Evolutionary conservation across 2,113 vertebrate species (phyloP), one percentile per base, ranked within the genome.

Genomic region (Azemiops feae): DNA sequence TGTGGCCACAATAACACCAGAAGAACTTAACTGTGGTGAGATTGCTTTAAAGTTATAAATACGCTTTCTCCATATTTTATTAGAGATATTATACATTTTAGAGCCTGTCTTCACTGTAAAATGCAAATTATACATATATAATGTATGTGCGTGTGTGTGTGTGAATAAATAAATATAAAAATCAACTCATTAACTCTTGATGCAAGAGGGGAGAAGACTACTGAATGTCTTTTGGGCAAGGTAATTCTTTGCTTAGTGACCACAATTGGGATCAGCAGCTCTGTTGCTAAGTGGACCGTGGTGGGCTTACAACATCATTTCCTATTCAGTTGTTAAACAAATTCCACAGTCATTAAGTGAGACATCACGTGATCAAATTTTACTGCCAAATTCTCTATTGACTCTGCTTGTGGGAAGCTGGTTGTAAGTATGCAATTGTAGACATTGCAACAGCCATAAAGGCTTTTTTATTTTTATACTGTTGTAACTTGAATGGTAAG

Each of bases 11-110:
- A 98, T 99, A 95, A 99, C 99, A 0, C 98, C 99, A 0, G 98
- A 99, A 93, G 99, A 99, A 95, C 98, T 99, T 87, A 99, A 98
- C 97, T 99, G 99, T 96, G 99, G 99, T 99, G 97, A 95, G 98
- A 95, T 88, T 8, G 25, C 91, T 53, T 90, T 92, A 92, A 34
- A 87, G 45, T 22, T 55, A 43, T 45, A 89, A 81, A 85, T n/a
- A 8, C 55, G 10, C 50, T 53, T 89, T 43, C 60, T 3, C 91
- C 34, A 30, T 81, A 39, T 89, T 89, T 89, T 16, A 34, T 85
- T 60, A 20, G n/a, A 11, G 39, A 10, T 23, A 20, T 22, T 89
- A 55, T 58, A 30, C 58, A 50, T 60, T 30, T 20, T 92, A 90
- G 12, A 30, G 23, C 64, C 52, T 55, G n/a, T 57, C 54, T 55